Evolutionary conservation across 2,113 vertebrate genomes (phyloP).

Genomic region (Aldabrachelys gigantea): DNA sequence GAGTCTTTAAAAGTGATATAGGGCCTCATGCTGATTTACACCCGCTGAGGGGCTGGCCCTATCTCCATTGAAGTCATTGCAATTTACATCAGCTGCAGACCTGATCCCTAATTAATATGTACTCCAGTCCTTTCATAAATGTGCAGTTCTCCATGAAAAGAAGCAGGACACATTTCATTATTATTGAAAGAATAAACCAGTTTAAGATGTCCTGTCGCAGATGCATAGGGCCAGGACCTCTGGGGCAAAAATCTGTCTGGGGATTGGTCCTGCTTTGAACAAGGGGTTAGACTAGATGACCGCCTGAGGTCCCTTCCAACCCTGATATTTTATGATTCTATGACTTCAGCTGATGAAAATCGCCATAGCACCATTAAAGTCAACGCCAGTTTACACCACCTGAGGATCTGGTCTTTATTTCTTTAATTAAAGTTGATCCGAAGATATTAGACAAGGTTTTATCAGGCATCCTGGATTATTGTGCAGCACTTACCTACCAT

Average conservation of each 20-base stretch:
- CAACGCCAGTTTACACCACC: neutral
- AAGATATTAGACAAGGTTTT: constrained; percentile 35
- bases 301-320: no score
- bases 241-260: no score
- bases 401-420: constrained; percentile 6
- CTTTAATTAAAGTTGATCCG: constrained; percentile 59
- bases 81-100: neutral
- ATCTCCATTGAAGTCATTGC: neutral
- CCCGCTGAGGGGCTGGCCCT: neutral
- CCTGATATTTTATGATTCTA: no score
- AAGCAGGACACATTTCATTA: constrained; percentile 39
- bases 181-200: constrained; percentile 7
- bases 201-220: neutral
- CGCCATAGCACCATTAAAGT: neutral
- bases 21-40: neutral
- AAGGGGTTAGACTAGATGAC: no score
- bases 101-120: neutral
- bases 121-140: neutral
- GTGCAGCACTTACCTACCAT: neutral
- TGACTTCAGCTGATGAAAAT: neutral
- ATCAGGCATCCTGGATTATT: constrained; percentile 40
- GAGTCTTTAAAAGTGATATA: neutral
- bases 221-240: no score
- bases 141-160: constrained; percentile 10
- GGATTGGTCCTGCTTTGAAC: no score